Conservation (phyloP, 2,113 vertebrate species). For the Pachycephala philippinensis region DNA sequence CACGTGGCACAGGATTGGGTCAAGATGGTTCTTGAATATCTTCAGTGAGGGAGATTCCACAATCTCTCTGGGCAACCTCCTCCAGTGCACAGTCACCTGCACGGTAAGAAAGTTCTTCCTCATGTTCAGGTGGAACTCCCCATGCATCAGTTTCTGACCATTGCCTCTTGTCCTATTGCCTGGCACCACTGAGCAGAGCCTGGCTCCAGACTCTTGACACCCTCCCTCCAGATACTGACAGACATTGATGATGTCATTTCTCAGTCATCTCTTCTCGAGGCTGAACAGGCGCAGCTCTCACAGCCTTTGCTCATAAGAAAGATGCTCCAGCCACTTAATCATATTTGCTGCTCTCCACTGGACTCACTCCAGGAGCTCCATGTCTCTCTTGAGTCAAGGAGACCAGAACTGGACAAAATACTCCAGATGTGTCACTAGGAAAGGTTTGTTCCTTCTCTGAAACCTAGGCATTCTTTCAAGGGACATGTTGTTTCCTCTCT, state of each 20-base stretch:
- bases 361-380: neutral
- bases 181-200: neutral
- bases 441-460: neutral
- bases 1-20: neutral
- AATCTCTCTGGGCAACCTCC: neutral
- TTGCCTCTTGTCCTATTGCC: neutral
- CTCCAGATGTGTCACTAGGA: neutral
- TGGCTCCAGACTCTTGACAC: neutral
- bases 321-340: neutral
- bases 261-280: neutral
- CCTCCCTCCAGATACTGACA: neutral
- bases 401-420: neutral
- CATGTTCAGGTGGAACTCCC: neutral
- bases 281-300: neutral
- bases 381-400: neutral
- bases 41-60: neutral
- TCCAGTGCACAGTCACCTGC: rapidly evolving
- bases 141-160: neutral
- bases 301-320: neutral
- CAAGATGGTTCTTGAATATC: neutral
- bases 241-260: too few species aligned
- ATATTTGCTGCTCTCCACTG: neutral
- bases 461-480: neutral
- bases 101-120: neutral
- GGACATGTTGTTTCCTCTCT: neutral